Evolutionary conservation across 64 coral and sea anemone species (phyloP).

Genomic region (Porites lutea): DNA sequence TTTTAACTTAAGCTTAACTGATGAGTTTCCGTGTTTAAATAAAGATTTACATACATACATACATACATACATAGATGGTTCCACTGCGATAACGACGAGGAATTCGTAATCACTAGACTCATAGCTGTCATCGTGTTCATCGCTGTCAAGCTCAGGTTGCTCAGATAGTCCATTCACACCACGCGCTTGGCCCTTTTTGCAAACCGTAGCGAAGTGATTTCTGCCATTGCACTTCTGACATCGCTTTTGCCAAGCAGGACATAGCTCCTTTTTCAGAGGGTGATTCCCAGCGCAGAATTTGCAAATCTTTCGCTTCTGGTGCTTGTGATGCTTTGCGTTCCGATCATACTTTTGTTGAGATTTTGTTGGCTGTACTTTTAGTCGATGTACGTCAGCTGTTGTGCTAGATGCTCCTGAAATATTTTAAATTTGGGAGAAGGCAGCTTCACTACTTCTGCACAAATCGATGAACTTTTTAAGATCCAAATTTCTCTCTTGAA

Average conservation of each 20-base stretch:
- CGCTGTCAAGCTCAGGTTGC: conserved; percentile 24
- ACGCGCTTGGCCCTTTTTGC: not conserved
- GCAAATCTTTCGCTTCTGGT: not conserved
- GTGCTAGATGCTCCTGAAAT: not conserved
- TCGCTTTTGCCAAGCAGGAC: conserved; percentile 29
- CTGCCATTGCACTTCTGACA: conserved; percentile 27
- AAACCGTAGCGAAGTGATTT: conserved; percentile 5
- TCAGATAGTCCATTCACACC: conserved; percentile 25
- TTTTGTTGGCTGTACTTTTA: too few species aligned
- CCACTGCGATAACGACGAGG: conserved; percentile 27
- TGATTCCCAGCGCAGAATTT: conserved; percentile 22
- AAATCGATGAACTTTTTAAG: conserved; percentile 37
- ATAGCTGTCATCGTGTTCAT: not conserved
- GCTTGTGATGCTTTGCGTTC: conserved; percentile 8
- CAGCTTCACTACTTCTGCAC: conserved; percentile 31
- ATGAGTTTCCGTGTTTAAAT: too few species aligned
- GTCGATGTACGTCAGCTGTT: too few species aligned
- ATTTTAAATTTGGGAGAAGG: not conserved
- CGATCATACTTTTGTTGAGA: conserved; percentile 7
- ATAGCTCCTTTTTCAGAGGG: not conserved
- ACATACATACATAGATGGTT: too few species aligned
- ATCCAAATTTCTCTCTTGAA: conserved; percentile 35
- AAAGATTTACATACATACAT: too few species aligned
- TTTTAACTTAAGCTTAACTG: too few species aligned
- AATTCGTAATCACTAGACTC: conserved; percentile 68